Base-by-base conservation (phyloP, 2,888 invertebrate species). In the Drosophila flavopinicola region DNA sequence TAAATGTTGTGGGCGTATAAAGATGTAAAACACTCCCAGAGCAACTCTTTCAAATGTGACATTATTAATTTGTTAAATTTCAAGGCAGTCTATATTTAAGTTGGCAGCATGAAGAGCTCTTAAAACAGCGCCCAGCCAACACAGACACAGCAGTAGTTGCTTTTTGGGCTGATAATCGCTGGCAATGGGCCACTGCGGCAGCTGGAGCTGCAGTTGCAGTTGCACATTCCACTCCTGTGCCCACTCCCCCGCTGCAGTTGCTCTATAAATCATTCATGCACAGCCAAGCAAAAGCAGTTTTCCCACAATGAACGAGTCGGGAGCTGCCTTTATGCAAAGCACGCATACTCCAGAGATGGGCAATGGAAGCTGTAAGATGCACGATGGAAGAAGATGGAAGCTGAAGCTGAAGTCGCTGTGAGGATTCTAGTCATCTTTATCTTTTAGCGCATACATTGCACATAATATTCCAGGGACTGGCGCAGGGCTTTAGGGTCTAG, bases 191-290 rank as follows among this genome's bases (percentile, higher is more conserved):
- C 42, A 39, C 35, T 51, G 42, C 52, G 57, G 57, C 33, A 33
- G 38, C 11, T 49, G 45, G 20, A 9, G 51, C 9, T 52, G 38
- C 13, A 71, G 57, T 38, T 53, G 38, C 5, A 4, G 33, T 10
- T 10, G 5, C n/a, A 2, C 20, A 6, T 6, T n/a, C 37, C n/a
- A 7, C 10, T 27, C 3, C 41, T n/a, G 2, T 10, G 13, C 2
- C 13, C 1, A 1, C 5, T 23, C 45, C 54, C 64, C 35, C 47
- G 57, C 29, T 60, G 58, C 58, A 65, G 59, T 49, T 65, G 83
- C 47, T 72, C 73, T 58, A 82, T 83, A 83, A 87, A 83, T 83
- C 83, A 87, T 83, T 82, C 82, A 83, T 87, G 85, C 78, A 64
- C 75, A 69, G 79, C 42, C 64, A 51, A 73, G 86, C 79, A 53